Evolutionary conservation across 2,113 vertebrate species (phyloP), one percentile per base, ranked within the genome.

Genomic region (Zapornia atra): DNA sequence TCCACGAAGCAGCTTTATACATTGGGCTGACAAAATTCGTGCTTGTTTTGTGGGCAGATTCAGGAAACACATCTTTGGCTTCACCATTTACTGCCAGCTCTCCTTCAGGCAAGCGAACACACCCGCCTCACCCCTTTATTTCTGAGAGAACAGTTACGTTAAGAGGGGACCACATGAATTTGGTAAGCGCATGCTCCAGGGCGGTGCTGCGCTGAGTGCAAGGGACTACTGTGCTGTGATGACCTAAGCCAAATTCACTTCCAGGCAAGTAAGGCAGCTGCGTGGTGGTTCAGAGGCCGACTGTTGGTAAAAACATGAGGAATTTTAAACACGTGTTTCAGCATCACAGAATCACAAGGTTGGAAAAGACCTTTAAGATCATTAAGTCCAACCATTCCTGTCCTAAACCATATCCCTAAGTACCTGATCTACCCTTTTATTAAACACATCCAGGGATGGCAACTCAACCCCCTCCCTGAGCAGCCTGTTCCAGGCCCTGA

Each of bases 161-260:
- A 86, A 70, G 40, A 36, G 0, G 0, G 71, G 28, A 71, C 34
- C n/a, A 75, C 13, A 7, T 0, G 1, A 20, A 71, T 24, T 46
- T 1, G 6, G n/a, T 13, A 75, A 81, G 31, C 3, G 28, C 21
- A n/a, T 5, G 8, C 29, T 80, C 63, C 16, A 4, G 25, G 6
- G 48, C 22, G 42, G 50, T 31, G 48, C n/a, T 26, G n/a, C 11
- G 12, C 34, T 5, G 29, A 60, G 19, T 2, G 0, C 56, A 48
- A 36, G 36, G 0, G 1, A 51, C 40, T 36, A 21, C 12, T 56
- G 40, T 19, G 24, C 68, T 50, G 33, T 7, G 26, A 90, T n/a
- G 72, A 64, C 14, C 29, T 51, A 64, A 60, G 33, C 28, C 44
- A 87, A 82, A 84, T 36, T 71, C 53, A 46, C 26, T 75, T 29